Percentiles rank a stretch among this genome's conserved stretches.
These are phyloP conservation scores for Rotaria socialis DNA, from an alignment of 2,888 invertebrate species.

Conservation along the genomic window DNA sequence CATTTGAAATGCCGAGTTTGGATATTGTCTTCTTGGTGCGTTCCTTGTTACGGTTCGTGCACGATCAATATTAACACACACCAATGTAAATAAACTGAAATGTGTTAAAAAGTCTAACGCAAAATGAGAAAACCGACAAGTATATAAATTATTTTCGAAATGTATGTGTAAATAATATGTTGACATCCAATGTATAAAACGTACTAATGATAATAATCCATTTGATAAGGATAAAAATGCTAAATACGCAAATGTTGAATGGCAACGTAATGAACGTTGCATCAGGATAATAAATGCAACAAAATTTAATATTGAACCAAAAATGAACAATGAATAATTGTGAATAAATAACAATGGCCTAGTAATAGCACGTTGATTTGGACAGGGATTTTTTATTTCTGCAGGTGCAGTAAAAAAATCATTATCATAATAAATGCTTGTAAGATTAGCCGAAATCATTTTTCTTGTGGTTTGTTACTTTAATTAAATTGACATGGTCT, in stretches of 20 bases:
- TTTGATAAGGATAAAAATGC: slow-evolving; percentile 29
- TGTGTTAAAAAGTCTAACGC: background rate
- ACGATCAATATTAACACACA: slow-evolving; percentile 32
- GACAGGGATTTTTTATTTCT: background rate
- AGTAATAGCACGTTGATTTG: background rate
- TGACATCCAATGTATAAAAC: slow-evolving; percentile 2
- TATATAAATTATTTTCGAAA: background rate
- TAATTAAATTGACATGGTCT: background rate
- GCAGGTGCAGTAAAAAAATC: background rate
- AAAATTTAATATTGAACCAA: slow-evolving; percentile 31
- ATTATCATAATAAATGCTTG: background rate
- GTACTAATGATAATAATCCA: slow-evolving; percentile 31
- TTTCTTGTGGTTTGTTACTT: background rate
- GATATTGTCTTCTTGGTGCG: background rate
- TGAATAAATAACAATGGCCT: slow-evolving; percentile 8
- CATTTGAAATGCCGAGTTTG: background rate
- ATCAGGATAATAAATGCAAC: background rate
- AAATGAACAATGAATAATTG: slow-evolving; percentile 25
- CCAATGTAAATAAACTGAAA: slow-evolving; percentile 28
- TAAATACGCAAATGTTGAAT: slow-evolving; percentile 30
- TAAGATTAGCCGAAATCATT: background rate
- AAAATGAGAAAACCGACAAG: slow-evolving; percentile 18
- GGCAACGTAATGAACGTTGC: slow-evolving; percentile 12
- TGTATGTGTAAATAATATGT: background rate
- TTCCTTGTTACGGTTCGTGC: slow-evolving; percentile 16